These are phyloP conservation scores for Rhagium mordax DNA, from an alignment of 2,888 invertebrate genomes.

Conservation along the genomic window DNA sequence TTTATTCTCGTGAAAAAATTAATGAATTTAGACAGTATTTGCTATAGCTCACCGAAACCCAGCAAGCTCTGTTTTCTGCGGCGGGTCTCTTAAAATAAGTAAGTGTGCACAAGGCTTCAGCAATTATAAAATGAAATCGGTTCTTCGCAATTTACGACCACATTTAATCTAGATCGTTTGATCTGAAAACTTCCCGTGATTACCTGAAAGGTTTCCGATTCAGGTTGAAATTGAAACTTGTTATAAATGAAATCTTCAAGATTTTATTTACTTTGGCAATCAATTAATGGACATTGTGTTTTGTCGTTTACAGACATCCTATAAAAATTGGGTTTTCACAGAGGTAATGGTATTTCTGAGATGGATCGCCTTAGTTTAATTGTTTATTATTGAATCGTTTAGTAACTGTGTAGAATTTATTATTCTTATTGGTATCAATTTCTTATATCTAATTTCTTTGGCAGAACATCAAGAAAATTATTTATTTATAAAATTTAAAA, in stretches of 20 bases:
- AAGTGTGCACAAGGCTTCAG: conserved; percentile 58
- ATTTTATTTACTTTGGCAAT: conserved; percentile 64
- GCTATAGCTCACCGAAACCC: conserved; percentile 10
- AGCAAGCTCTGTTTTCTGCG: conserved; percentile 2
- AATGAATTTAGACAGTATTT: not conserved
- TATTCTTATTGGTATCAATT: not conserved
- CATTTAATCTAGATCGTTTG: conserved; percentile 66
- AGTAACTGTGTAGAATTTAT: not conserved
- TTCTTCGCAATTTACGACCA: conserved; percentile 61
- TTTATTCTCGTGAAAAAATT: not conserved
- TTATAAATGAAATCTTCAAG: conserved; percentile 54
- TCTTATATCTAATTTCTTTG: not conserved
- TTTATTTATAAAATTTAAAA: too few species aligned
- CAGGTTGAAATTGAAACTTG: conserved; percentile 65
- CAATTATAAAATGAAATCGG: conserved; percentile 66
- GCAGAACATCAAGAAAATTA: too few species aligned
- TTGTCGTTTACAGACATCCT: conserved; percentile 51
- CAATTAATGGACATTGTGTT: conserved; percentile 58
- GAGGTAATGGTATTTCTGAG: not conserved
- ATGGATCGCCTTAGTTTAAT: not conserved
- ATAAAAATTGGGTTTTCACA: conserved; percentile 25
- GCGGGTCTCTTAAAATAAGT: conserved; percentile 34
- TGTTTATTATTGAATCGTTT: not conserved
- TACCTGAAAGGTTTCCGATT: conserved; percentile 68
- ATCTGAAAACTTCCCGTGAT: conserved; percentile 63